These are phyloP conservation scores for Sebastiscus tertius DNA, from an alignment of 2,797 vertebrate species.

Conservation along the genomic window DNA sequence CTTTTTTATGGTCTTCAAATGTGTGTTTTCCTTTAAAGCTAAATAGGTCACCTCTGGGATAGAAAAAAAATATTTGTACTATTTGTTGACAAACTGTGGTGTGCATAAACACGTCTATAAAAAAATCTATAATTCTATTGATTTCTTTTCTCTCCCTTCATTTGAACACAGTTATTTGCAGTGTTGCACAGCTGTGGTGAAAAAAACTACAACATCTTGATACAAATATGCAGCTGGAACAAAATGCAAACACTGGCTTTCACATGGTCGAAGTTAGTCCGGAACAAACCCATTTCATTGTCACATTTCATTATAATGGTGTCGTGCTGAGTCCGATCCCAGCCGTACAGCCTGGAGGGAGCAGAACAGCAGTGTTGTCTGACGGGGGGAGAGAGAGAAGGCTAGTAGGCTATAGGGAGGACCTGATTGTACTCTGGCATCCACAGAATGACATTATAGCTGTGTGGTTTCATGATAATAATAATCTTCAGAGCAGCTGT, in stretches of 20 bases:
- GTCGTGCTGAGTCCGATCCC: conserved; percentile 53
- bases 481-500: conserved; percentile 88
- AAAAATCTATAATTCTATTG: not conserved
- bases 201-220: not conserved
- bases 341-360: conserved; percentile 54
- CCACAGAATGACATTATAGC: conserved; percentile 87
- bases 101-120: not conserved
- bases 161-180: not conserved
- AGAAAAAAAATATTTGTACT: not conserved
- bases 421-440: conserved; percentile 85
- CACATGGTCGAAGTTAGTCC: conserved; percentile 30
- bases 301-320: conserved; percentile 70
- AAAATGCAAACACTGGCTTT: conserved; percentile 35
- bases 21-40: not conserved
- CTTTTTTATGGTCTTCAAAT: not conserved
- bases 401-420: conserved; percentile 78
- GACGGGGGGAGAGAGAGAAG: conserved; percentile 72
- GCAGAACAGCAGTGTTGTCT: conserved; percentile 62
- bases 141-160: not conserved
- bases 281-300: conserved; percentile 56
- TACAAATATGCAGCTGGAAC: conserved; percentile 25
- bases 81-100: not conserved
- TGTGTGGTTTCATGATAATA: conserved; percentile 89
- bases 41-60: not conserved
- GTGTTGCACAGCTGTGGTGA: not conserved